Conservation (phyloP, 2,113 vertebrate species). For the Ageneiosus marmoratus region DNA sequence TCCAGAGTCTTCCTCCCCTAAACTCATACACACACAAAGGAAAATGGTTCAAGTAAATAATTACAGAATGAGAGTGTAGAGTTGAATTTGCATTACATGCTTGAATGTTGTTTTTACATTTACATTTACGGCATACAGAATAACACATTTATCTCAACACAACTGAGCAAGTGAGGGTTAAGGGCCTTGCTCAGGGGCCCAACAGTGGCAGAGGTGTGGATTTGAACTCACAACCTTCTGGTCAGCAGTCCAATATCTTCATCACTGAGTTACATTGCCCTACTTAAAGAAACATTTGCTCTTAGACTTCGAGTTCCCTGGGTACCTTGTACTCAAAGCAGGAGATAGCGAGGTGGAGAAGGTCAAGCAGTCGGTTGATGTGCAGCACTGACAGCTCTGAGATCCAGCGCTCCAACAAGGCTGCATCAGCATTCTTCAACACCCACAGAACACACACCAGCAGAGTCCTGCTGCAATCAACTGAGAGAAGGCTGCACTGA, state of each 20-base stretch:
- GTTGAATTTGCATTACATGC: not conserved
- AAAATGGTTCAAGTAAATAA: not conserved
- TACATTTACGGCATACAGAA: no score
- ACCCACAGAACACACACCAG: conserved; percentile 89
- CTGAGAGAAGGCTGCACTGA: conserved; percentile 76
- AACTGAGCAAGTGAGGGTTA: no score
- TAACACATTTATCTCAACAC: no score
- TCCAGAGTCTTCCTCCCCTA: conserved; percentile 87
- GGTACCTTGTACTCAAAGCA: conserved; percentile 90
- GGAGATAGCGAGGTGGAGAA: conserved; percentile 84
- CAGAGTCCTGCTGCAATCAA: conserved; percentile 84
- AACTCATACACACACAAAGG: not conserved
- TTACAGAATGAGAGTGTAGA: not conserved
- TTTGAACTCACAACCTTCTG: no score
- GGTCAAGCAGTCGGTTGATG: conserved; percentile 84
- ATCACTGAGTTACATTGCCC: no score
- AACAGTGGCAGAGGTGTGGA: no score
- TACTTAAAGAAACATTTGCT: not conserved
- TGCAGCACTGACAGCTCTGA: conserved; percentile 82
- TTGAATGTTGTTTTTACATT: not conserved
- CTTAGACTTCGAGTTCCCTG: not conserved
- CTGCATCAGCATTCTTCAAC: conserved; percentile 82
- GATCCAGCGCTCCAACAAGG: conserved; percentile 83
- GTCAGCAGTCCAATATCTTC: no score
- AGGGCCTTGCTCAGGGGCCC: no score